phyloP scores from a whole-genome alignment of 2,888 invertebrate species.

The Lymantria dispar region DNA sequence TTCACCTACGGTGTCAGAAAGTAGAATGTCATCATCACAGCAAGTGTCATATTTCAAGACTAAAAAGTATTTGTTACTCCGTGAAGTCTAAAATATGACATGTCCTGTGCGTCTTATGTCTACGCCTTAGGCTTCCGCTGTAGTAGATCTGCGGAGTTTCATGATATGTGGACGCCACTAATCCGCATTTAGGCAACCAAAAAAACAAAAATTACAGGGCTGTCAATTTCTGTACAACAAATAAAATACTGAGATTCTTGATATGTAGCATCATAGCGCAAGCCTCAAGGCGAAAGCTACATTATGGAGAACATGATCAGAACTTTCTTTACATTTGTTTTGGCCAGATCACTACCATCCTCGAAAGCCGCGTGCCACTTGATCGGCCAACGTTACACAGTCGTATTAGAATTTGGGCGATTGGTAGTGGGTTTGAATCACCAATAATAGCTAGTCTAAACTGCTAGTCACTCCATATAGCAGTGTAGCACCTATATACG shows the following conservation, averaged over 20 bases:
- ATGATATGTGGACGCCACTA: slow-evolving; percentile 47
- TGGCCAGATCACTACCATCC: slow-evolving; percentile 32
- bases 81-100: slow-evolving; percentile 49
- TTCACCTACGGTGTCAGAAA: slow-evolving; percentile 38
- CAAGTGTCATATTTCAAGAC: slow-evolving; percentile 50
- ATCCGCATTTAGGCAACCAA: slow-evolving; percentile 19
- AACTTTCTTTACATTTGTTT: slow-evolving; percentile 21
- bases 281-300: slow-evolving; percentile 62
- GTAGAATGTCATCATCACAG: slow-evolving; percentile 45
- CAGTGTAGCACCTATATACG: slow-evolving; percentile 69
- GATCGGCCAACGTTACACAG: not conserved
- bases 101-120: slow-evolving; percentile 44
- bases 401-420: not conserved
- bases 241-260: slow-evolving; percentile 69
- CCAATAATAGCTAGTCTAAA: slow-evolving; percentile 1
- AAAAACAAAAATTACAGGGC: slow-evolving; percentile 15
- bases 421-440: slow-evolving; percentile 1
- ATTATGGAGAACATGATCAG: slow-evolving; percentile 27
- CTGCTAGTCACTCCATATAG: slow-evolving; percentile 44
- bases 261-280: slow-evolving; percentile 68
- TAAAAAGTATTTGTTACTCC: slow-evolving; percentile 1
- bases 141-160: slow-evolving; percentile 21
- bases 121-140: slow-evolving; percentile 57
- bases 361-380: not conserved
- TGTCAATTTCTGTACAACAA: slow-evolving; percentile 31